Evolutionary conservation across 1,140 invertebrate genomes (phyloP).

Genomic region (Lepeophtheirus salmonis): DNA sequence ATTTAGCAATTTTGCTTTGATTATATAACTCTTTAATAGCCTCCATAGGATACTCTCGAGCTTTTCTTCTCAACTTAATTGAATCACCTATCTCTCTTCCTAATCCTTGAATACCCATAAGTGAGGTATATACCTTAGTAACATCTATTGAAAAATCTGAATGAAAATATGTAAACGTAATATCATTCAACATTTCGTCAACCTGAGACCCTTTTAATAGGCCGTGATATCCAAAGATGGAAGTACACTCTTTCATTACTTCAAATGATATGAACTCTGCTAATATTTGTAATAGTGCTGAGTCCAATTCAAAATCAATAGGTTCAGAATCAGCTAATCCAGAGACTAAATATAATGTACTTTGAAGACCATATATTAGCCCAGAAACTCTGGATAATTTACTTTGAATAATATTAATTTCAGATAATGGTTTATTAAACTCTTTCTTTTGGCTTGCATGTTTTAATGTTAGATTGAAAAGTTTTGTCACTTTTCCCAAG

Average conservation of each 20-base stretch:
- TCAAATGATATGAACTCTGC: background rate
- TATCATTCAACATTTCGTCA: background rate
- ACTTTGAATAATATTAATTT: background rate
- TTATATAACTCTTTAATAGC: background rate
- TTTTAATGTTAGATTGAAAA: background rate
- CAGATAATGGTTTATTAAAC: background rate
- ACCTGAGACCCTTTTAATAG: background rate
- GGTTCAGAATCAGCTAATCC: background rate
- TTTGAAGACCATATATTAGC: background rate
- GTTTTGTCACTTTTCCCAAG: background rate
- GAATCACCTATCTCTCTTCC: background rate
- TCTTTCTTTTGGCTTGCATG: background rate
- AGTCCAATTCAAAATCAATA: background rate
- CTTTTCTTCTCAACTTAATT: background rate
- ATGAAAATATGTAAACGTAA: background rate
- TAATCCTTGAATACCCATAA: background rate
- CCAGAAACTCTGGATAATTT: background rate
- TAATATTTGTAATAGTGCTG: background rate
- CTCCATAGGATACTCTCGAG: background rate
- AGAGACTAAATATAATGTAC: background rate
- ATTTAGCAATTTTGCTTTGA: background rate
- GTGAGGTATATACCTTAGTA: background rate
- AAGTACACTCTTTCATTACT: background rate
- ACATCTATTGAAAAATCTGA: background rate
- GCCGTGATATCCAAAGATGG: background rate